Evolutionary conservation across 2,113 vertebrate species (phyloP), one percentile per base, ranked within the genome.

Genomic region (Varanus salvator): DNA sequence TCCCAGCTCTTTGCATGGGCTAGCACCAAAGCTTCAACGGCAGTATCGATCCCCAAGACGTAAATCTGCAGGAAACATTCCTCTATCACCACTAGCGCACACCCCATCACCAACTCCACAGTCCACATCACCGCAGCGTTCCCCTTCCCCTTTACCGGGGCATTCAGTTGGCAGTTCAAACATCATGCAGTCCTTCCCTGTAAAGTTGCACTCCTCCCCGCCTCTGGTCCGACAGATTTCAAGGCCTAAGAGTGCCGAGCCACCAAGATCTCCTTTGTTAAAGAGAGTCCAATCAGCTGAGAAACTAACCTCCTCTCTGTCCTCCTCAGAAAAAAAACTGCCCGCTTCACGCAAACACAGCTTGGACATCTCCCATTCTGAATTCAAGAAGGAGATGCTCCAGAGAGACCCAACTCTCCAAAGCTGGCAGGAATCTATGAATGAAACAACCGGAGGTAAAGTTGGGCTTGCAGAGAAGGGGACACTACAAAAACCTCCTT

Each of bases 21-120:
- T 99, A 29, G 99, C 98, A 31, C 99, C 98, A 27, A 99, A 99
- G 95, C 98, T 99, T 19, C 99, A 99, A 91, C 98, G 99, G 52
- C 99, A 99, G 92, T 99, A 99, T 96, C 97, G 99, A 71, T 99
- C 99, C 7, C 98, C 99, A 0, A 96, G 99, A 21, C 98, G 98
- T 95, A 99, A 99, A 95, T 99, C 99, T 0, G 98, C 99, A 0
- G 98, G 99, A 57, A 99, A 98, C 96, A 99, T 99, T 95, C 99
- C 99, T 0, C 97, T 99, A 78, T 99, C 99, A 0, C 99, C 99
- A 0, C 95, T 99, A 93, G 99, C 99, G 52, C 99, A 99, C 86
- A 99, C 99, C 25, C 99, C 98, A 0, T 99, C 99, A 0, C 99
- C 99, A 25, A 99, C 98, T 1, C 98, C 98, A 0, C 98, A 98